Conservation (phyloP, 2,888 invertebrate species). For the Idaea aversata region DNA sequence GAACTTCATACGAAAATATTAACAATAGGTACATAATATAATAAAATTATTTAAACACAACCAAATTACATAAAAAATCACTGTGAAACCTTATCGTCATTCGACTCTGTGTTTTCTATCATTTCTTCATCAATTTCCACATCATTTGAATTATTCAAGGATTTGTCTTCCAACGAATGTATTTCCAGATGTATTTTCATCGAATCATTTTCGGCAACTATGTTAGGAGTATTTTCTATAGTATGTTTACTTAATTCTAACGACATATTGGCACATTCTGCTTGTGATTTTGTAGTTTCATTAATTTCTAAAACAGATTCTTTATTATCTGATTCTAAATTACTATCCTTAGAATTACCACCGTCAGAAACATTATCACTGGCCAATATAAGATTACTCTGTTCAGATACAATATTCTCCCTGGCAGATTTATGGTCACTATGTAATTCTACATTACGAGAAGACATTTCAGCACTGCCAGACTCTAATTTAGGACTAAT, state of each 20-base stretch:
- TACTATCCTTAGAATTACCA: neutral
- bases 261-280: neutral
- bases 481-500: neutral
- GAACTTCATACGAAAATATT: too few species aligned
- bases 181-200: constrained; percentile 54
- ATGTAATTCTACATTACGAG: neutral
- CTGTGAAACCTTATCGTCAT: constrained; percentile 10
- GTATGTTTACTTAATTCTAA: neutral
- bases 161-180: constrained; percentile 29
- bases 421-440: too few species aligned
- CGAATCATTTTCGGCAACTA: neutral
- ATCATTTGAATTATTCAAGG: constrained; percentile 11
- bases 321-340: neutral
- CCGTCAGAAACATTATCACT: neutral
- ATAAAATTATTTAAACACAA: too few species aligned
- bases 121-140: constrained; percentile 12
- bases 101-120: constrained; percentile 11
- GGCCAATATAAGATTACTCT: neutral
- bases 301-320: neutral
- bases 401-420: too few species aligned
- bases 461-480: neutral
- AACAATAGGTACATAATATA: too few species aligned
- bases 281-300: neutral
- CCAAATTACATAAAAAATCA: neutral
- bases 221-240: neutral